Evolutionary conservation across 2,113 vertebrate genomes (phyloP), one percentile per base, ranked within the genome.

Genomic region (Equus quagga): DNA sequence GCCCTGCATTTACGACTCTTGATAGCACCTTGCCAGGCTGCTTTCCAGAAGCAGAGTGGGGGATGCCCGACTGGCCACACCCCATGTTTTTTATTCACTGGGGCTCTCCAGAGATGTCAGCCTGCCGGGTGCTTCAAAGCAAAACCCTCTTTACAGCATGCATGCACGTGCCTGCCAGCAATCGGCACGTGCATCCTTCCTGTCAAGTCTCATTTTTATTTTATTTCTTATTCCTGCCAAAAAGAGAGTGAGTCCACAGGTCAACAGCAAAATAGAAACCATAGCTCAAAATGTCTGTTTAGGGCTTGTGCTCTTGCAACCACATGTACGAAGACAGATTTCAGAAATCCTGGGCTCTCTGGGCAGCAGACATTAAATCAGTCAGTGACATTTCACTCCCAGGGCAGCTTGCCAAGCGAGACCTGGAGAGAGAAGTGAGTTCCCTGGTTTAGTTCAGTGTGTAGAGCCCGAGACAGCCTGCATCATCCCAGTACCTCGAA

Each of bases 391-490:
- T 91, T 70, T 97, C 96, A 80, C 89, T 94, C 80, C 33, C 81
- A 70, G 96, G 97, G 97, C 96, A 76, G 31, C 75, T 60, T 58
- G 91, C 97, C 97, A 96, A 82, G 89, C 0, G 1, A 88, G 86
- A 58, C 56, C 54, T 56, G 11, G 90, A 91, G 89, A 88, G 49
- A 95, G 92, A 86, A 95, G 62, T 33, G 41, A 97, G 90, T 58
- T 67, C 64, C 95, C 79, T 75, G 89, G 69, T 96, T 86, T n/a
- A 85, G 92, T 94, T 73, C 78, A 91, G 84, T 76, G 78, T 0
- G 1, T 12, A 12, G 91, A 90, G 73, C 93, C 75, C 90, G 31
- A 0, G 0, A 65, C 69, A 26, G 90, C 88, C 88, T 72, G 9
- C 41, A 3, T n/a, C 51, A 54, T 9, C 94, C 88, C 54, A 41